Percentiles rank a stretch among this genome's conserved stretches.
Conservation (phyloP, 2,888 invertebrate genomes). For the Drosophila macrothrix region DNA sequence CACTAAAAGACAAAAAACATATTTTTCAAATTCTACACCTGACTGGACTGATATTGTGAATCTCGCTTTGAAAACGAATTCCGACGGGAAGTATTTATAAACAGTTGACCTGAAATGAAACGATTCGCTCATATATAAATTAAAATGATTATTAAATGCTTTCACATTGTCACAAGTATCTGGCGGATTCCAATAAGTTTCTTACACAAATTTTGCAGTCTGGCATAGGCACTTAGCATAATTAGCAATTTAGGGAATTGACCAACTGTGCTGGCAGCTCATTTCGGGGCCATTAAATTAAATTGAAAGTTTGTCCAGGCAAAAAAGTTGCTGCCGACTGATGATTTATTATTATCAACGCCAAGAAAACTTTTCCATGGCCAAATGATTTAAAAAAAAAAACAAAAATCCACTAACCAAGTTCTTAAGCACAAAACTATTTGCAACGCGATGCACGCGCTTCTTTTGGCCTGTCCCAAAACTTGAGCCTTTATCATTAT, state of each 20-base stretch:
- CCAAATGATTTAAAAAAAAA: constrained; percentile 58
- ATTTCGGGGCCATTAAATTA: constrained; percentile 65
- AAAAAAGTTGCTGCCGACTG: constrained; percentile 29
- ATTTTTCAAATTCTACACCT: neutral
- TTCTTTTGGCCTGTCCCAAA: constrained; percentile 39
- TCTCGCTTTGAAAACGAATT: neutral
- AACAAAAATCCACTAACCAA: constrained; percentile 30
- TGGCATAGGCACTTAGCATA: constrained; percentile 31
- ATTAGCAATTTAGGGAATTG: constrained; percentile 35
- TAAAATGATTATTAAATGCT: neutral
- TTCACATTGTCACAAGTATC: neutral
- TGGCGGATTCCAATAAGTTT: constrained; percentile 22
- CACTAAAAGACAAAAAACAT: neutral
- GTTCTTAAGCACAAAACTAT: constrained; percentile 42
- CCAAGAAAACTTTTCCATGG: constrained; percentile 50
- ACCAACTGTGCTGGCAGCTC: constrained; percentile 39
- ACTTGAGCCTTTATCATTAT: constrained; percentile 61
- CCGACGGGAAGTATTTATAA: neutral
- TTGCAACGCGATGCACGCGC: constrained; percentile 60
- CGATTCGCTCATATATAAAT: neutral
- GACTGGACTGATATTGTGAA: neutral
- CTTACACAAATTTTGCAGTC: constrained; percentile 1
- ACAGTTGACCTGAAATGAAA: neutral
- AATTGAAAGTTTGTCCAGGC: constrained; percentile 59
- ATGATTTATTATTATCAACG: constrained; percentile 73